These are phyloP conservation scores for Platerodrilus igneus DNA, from an alignment of 2,888 invertebrate genomes.

Conservation along the genomic window DNA sequence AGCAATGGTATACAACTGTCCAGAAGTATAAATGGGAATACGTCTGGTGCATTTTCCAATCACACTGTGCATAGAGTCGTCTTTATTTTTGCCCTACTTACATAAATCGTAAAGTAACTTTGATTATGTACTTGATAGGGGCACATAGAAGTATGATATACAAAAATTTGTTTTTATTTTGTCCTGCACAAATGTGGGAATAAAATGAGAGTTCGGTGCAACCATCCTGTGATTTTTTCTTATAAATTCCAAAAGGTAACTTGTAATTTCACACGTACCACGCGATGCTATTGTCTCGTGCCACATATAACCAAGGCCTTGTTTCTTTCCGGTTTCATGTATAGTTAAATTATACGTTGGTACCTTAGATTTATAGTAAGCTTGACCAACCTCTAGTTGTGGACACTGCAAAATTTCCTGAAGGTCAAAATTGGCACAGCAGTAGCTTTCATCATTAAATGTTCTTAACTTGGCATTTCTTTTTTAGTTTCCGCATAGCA, in stretches of 20 bases:
- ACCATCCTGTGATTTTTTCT: no score
- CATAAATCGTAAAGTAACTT: not conserved
- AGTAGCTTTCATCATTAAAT: not conserved
- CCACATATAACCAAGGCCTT: no score
- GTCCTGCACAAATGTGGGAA: constrained; percentile 5
- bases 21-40: constrained; percentile 4
- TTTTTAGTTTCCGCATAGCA: no score
- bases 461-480: no score
- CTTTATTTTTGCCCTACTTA: constrained; percentile 1
- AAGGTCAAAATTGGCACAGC: not conserved
- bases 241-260: no score
- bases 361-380: constrained; percentile 2
- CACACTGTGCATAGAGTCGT: not conserved
- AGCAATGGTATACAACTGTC: not conserved
- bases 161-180: constrained; percentile 5
- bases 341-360: constrained; percentile 3
- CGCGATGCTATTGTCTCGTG: no score
- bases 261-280: no score
- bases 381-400: constrained; percentile 1
- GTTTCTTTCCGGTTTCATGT: no score
- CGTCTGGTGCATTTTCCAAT: constrained; percentile 3
- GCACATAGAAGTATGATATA: not conserved
- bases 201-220: constrained; percentile 1
- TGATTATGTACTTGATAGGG: not conserved
- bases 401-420: constrained; percentile 1